phyloP scores from a whole-genome alignment of 2,888 invertebrate species.

The Drosophila neutralis region DNA sequence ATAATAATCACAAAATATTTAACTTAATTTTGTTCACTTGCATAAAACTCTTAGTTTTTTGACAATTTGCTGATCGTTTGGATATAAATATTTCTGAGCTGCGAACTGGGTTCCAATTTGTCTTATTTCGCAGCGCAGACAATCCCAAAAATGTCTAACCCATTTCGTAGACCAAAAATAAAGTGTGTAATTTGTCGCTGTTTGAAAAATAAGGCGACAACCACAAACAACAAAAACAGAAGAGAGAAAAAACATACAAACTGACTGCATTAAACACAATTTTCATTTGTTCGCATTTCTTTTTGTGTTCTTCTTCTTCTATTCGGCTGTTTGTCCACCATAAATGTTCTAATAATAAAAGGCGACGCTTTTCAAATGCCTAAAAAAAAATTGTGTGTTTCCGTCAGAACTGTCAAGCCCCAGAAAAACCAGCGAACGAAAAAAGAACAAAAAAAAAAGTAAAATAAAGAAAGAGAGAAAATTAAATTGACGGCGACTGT shows the following conservation, averaged over 20 bases:
- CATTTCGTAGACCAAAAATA: conserved; percentile 53
- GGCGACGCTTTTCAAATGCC: conserved; percentile 66
- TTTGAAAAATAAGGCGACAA: conserved; percentile 1
- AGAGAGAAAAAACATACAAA: conserved; percentile 1
- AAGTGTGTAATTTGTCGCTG: conserved; percentile 48
- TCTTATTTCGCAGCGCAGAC: conserved; percentile 35
- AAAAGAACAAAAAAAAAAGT: neutral
- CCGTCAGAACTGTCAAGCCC: conserved; percentile 65
- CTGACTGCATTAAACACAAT: conserved; percentile 37
- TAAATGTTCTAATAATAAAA: conserved; percentile 46
- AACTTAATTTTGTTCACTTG: neutral
- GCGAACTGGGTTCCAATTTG: conserved; percentile 39
- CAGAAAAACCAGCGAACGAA: conserved; percentile 2
- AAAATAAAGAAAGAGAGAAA: conserved; percentile 17
- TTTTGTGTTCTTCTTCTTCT: neutral
- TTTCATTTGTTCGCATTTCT: conserved; percentile 34
- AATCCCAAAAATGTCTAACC: conserved; percentile 49
- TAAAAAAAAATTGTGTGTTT: conserved; percentile 52
- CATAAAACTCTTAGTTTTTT: neutral
- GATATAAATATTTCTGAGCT: conserved; percentile 6
- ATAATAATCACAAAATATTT: neutral
- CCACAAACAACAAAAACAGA: neutral
- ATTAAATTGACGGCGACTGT: conserved; percentile 43
- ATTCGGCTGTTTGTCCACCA: conserved; percentile 17
- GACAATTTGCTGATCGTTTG: neutral